Evolutionary conservation across 2,888 invertebrate genomes (phyloP), one percentile per base, ranked within the genome.

Genomic region (Caenorhabditis sp.): DNA sequence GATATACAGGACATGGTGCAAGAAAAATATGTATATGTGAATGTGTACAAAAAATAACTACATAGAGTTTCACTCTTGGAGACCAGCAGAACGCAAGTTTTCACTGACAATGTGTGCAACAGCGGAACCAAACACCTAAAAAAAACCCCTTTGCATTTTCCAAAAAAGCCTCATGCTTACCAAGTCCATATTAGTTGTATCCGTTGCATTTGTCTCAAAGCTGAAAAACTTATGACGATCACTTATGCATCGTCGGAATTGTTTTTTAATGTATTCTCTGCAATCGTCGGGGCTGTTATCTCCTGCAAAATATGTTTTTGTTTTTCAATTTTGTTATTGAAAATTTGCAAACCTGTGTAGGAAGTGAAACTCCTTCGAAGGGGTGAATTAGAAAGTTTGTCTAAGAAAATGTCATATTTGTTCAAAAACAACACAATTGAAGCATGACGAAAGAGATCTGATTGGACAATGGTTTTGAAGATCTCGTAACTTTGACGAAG

Each of bases 381-480:
- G 5, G 82, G 77, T 4, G 79, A 76, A 1, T 72, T 71, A 57
- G 84, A 83, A 14, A 89, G 76, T 67, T 87, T 87, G 61, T 87
- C 86, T 31, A 83, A 73, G 73, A 89, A 88, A 20, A 89, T 78
- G 75, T 89, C 89, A 61, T 73, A 76, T 56, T 84, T 84, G 75
- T 84, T 84, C 25, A 84, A 66, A 59, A 84, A 84, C n/a, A 84
- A 78, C 4, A 88, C 84, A 65, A 89, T 86, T 52, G 89, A 88
- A 3, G 88, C 88, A 60, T 87, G 86, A 68, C 86, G 85, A 61
- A 89, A 85, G 67, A 87, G 87, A 31, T 86, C 85, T 63, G 87
- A 88, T 23, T 67, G 83, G 1, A 84, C 81, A 36, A 88, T 87
- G 31, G 88, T 87, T 54, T 85, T 83, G 76, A 81, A 84, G 21